phyloP scores from a whole-genome alignment of 23 tunicate genomes.

The Trididemnum nubilum region DNA sequence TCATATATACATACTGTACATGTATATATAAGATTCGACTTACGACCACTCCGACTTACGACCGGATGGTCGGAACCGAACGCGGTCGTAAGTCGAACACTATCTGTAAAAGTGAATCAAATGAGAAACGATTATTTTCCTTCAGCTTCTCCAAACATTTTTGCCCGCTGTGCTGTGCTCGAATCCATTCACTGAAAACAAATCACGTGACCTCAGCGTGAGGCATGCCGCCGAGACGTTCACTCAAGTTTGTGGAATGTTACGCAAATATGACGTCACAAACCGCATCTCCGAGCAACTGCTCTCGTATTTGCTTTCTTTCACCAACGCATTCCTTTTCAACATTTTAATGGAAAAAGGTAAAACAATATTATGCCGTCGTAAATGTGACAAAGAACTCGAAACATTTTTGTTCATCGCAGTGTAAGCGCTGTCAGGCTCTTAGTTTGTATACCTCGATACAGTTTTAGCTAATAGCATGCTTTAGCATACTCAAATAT shows the following conservation, averaged over 20 bases:
- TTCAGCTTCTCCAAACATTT: slow-evolving; percentile 57
- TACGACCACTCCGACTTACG: too few relatives aligned
- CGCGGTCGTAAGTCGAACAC: too few relatives aligned
- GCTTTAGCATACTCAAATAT: too few relatives aligned
- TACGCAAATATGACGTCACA: slow-evolving; percentile 48
- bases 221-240: slow-evolving; percentile 44
- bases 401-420: too few relatives aligned
- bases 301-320: slow-evolving; percentile 76
- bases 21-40: too few relatives aligned
- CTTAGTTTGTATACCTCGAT: too few relatives aligned
- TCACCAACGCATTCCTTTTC: slow-evolving; percentile 79
- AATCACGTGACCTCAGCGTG: background rate
- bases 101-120: too few relatives aligned
- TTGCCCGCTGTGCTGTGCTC: slow-evolving; percentile 63
- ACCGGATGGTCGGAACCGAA: too few relatives aligned
- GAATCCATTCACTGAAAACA: slow-evolving; percentile 67
- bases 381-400: too few relatives aligned
- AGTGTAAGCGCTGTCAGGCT: too few relatives aligned
- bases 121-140: background rate
- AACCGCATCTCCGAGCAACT: slow-evolving; percentile 55
- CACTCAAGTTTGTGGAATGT: slow-evolving; percentile 41
- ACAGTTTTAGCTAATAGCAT: too few relatives aligned
- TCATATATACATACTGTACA: too few relatives aligned
- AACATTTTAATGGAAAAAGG: slow-evolving; percentile 86
- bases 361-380: slow-evolving; percentile 17